These are phyloP conservation scores for Ecdyonurus torrentis DNA, from an alignment of 2,888 invertebrate species.

Conservation along the genomic window DNA sequence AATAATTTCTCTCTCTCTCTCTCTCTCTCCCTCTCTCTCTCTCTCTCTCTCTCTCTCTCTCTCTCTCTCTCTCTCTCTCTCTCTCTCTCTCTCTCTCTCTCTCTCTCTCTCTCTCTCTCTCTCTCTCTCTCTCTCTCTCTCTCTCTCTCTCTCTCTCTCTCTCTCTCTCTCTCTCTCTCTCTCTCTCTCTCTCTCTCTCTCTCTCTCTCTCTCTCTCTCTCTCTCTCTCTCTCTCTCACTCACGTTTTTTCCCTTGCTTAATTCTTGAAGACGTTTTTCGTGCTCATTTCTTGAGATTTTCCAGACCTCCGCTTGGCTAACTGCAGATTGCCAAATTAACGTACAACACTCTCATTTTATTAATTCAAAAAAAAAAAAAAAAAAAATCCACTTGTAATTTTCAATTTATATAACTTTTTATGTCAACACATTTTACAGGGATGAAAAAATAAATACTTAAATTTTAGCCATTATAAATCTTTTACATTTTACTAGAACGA, in stretches of 20 bases:
- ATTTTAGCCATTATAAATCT: no score
- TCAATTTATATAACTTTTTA: no score
- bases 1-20: not conserved
- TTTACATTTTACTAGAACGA: no score
- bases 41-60: conserved; percentile 3
- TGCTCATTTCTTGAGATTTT: not conserved
- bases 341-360: not conserved
- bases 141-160: not conserved
- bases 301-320: not conserved
- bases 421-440: no score
- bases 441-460: no score
- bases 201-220: not conserved
- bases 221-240: not conserved
- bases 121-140: conserved; percentile 5
- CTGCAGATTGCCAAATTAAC: not conserved
- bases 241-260: not conserved
- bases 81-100: not conserved
- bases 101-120: not conserved
- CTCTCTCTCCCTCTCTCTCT: conserved; percentile 7
- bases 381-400: no score
- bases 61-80: conserved; percentile 3
- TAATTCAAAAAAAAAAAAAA: not conserved
- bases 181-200: not conserved
- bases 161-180: not conserved
- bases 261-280: not conserved